Evolutionary conservation across 92 coral and sea anemone species (phyloP), one percentile per base, ranked within the genome.

Genomic region (Phenganax marumi): DNA sequence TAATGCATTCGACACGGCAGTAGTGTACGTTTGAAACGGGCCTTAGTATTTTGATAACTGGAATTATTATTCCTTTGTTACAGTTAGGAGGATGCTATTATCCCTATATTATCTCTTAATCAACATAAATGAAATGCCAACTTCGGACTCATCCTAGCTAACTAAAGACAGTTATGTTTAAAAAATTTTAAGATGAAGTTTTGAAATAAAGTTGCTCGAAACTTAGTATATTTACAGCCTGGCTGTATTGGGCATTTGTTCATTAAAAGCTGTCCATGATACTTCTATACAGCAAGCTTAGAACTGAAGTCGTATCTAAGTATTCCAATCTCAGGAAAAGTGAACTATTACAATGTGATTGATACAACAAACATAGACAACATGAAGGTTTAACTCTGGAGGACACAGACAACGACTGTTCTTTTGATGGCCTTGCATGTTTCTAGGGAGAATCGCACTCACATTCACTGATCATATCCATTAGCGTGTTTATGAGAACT

Each of bases 401-500:
- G 43, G 43, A 5, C 43, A 33, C 43, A 33, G 43, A 33, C 43
- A 33, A 33, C 43, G 43, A 33, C 43, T 33, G 43, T 5, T 33
- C 43, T 33, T 33, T 2, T 33, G 43, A 2, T 5, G 5, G 43
- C 43, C 43, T 33, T 33, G 5, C 43, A 33, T 0, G 5, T 33
- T 33, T 33, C 43, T 5, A 33, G 43, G 3, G 43, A 33, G 3
- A 56, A 56, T 1, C n/a, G 8, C 87, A 84, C 55, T 70, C 68
- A 52, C 88, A 90, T 60, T 87, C 87, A 71, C 79, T 81, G 48
- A 85, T 73, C 88, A 85, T 84, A 64, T 70, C 90, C 70, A 80
- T 66, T 22, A 90, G 53, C 77, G 79, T 90, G 54, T 79, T 72
- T 53, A 85, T 70, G 76, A 90, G 83, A n/a, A 53, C 50, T 60